Evolutionary conservation across 1,140 invertebrate genomes (phyloP), one percentile per base, ranked within the genome.

Genomic region (Heliconius congener): DNA sequence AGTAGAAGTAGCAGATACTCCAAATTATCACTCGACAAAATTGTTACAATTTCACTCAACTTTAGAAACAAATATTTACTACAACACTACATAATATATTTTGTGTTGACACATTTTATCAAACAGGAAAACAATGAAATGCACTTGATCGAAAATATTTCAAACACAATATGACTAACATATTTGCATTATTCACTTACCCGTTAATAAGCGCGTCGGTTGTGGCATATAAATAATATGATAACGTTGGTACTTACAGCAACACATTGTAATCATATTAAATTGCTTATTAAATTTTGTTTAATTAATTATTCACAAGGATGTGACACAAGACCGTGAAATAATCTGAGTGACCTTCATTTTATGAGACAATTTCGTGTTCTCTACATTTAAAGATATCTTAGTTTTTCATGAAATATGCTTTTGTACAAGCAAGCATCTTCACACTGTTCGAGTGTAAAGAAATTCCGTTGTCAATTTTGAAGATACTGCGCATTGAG

Each of bases 11-110:
- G 57, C 34, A 18, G 3, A 39, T 42, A 72, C 16, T 72, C 8
- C 39, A 72, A 42, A 71, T 75, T 75, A 42, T 27, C 78, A 66
- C 77, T 71, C 55, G 27, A 71, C 8, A 50, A 39, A 77, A 34
- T 72, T 74, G 34, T 72, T 71, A 46, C n/a, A 57, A 11, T 57
- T 57, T 23, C 9, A 23, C n/a, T 11, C 3, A 57, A 11, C 8
- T 57, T 23, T 23, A 52, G 6, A 52, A 52, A 52, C 6, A 18
- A 52, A 52, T 19, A 19, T 52, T 52, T 52, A 52, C 0, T 52
- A 18, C 16, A 52, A 57, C 8, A 23, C 55, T 23, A 23, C 55
- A 57, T 23, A 46, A 4, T 46, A 11, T 57, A 23, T 1, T 66
- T 66, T 30, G 11, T 66, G 13, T 66, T 66, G 60, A 66, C 23